Evolutionary conservation across 2,888 invertebrate species (phyloP).

Genomic region (Mongoloraphidia duomilia): DNA sequence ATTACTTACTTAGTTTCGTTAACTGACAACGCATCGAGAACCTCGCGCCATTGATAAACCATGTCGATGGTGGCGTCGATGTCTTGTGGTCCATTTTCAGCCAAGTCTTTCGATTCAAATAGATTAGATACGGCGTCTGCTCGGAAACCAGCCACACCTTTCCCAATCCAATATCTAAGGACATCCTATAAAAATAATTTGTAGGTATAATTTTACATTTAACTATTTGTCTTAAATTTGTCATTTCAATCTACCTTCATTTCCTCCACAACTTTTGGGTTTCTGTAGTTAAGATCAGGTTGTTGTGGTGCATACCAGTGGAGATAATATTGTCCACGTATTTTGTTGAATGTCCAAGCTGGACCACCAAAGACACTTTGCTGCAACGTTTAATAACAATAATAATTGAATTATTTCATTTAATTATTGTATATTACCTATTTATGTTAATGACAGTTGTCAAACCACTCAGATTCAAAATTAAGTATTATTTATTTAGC

Average conservation of each 20-base stretch:
- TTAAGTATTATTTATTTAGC: too few relatives aligned
- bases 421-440: too few relatives aligned
- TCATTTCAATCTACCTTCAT: constrained; percentile 33
- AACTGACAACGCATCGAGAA: constrained; percentile 32
- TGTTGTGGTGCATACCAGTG: constrained; percentile 57
- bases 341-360: constrained; percentile 38
- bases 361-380: constrained; percentile 1
- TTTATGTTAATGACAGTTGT: too few relatives aligned
- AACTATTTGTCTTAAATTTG: neutral
- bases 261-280: constrained; percentile 48
- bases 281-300: constrained; percentile 64
- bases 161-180: constrained; percentile 64
- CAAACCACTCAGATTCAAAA: too few relatives aligned
- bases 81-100: constrained; percentile 34
- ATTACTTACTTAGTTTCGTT: constrained; percentile 23
- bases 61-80: constrained; percentile 41
- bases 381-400: neutral
- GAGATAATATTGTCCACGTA: constrained; percentile 55
- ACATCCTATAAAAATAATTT: constrained; percentile 34
- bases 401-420: too few relatives aligned
- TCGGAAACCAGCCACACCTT: constrained; percentile 77
- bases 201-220: too few relatives aligned
- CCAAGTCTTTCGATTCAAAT: constrained; percentile 27
- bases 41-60: constrained; percentile 38
- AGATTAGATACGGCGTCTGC: constrained; percentile 55